Base-by-base conservation (phyloP, 1,140 invertebrate species). In the Diabrotica undecimpunctata region DNA sequence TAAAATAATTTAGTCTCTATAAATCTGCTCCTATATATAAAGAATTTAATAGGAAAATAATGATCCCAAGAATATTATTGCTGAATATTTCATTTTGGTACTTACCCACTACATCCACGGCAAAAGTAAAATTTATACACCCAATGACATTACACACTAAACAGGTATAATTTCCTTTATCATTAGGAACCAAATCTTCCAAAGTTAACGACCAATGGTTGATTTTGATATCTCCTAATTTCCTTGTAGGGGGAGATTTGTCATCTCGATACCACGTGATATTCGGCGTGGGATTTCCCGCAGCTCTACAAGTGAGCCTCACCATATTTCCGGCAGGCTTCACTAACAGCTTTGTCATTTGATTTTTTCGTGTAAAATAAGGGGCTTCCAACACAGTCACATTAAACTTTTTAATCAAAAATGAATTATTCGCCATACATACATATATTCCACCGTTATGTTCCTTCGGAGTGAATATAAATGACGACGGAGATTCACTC, bases 81-180 rank as follows among this genome's bases (percentile, higher is more conserved):
- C 4, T 25, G 4, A 25, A 25, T 25, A 25, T 25, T 25, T 25
- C 1, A 25, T 25, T 25, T 25, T 2, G 25, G 25, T 25, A 72
- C 84, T 86, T 81, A 94, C 92, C 90, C 68, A 89, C 82, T 57
- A 94, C 85, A 62, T 89, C 85, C 6, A 95, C 81, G 65, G 81
- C 84, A 72, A 85, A 91, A 0, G 87, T 90, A 73, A 88, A 88
- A 50, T 89, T 84, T 57, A 94, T 88, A 72, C 91, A 92, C 7
- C 88, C 92, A 12, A 88, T 74, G 7, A 80, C 74, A 75, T 96
- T 97, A 80, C 88, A 91, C 6, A 94, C 88, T 36, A 88, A 80
- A 73, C 95, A 97, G 0, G 89, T 94, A 75, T 96, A 97, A 70
- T 91, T 90, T 14, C 92, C 93, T 53, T 84, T 86, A 71, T 96